These are phyloP conservation scores for Leptinotarsa rubiginosa DNA, from an alignment of 2,888 invertebrate species.

Conservation along the genomic window DNA sequence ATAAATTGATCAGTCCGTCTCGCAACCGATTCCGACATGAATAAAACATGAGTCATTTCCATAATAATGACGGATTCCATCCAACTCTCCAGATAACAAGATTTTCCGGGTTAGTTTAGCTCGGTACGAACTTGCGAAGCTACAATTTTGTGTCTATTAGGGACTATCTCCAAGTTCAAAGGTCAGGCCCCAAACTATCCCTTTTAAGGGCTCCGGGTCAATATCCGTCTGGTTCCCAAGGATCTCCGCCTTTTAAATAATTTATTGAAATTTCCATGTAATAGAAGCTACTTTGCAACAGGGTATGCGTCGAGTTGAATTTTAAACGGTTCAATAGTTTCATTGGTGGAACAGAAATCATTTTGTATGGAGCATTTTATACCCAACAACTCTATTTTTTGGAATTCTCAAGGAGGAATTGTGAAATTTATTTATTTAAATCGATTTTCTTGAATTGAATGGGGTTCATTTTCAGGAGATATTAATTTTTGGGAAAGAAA, in stretches of 20 bases:
- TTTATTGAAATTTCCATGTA: not conserved
- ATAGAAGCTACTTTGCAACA: not conserved
- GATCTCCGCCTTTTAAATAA: constrained; percentile 9
- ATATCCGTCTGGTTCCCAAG: constrained; percentile 32
- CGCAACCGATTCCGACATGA: constrained; percentile 14
- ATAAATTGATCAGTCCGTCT: constrained; percentile 6
- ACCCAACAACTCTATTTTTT: no score
- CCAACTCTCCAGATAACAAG: constrained; percentile 33
- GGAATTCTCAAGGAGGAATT: no score
- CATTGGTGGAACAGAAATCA: no score
- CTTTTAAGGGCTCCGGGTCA: constrained; percentile 26
- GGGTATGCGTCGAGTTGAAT: no score
- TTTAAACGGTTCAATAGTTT: no score
- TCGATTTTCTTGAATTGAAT: no score
- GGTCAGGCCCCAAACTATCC: constrained; percentile 36
- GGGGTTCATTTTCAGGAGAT: no score
- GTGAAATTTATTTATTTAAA: no score
- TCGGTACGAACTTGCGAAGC: constrained; percentile 31
- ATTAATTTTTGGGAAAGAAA: no score
- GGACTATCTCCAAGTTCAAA: constrained; percentile 35
- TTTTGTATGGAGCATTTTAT: no score
- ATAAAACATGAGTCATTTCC: constrained; percentile 24
- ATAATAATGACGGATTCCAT: constrained; percentile 35
- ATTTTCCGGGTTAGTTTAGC: constrained; percentile 33
- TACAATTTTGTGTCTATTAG: constrained; percentile 40